Percentiles rank a stretch among this genome's conserved stretches.
phyloP scores from a whole-genome alignment of 2,888 invertebrate species.

The Actias luna region DNA sequence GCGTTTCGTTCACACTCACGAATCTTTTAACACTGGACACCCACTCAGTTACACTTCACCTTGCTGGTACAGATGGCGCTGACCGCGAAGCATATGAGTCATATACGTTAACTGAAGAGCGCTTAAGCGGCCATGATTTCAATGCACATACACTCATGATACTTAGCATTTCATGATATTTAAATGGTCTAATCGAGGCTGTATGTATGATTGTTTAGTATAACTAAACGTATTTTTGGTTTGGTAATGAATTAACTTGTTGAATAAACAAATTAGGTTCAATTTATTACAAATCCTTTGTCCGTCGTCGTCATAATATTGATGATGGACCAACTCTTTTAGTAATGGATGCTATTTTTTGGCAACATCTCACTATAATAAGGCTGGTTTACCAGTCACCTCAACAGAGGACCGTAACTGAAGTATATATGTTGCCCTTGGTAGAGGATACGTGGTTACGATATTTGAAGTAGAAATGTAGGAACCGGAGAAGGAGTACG shows the following conservation, averaged over 20 bases:
- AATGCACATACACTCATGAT: conserved; percentile 32
- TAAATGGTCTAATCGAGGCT: background rate
- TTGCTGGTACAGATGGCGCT: conserved; percentile 76
- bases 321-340: too few species aligned
- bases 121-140: conserved; percentile 33
- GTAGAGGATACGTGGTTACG: too few species aligned
- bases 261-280: background rate
- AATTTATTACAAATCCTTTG: too few species aligned
- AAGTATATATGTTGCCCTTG: too few species aligned
- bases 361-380: too few species aligned
- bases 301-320: too few species aligned
- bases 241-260: background rate
- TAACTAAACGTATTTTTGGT: background rate
- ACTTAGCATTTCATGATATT: conserved; percentile 16
- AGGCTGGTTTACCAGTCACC: too few species aligned
- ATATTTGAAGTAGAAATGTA: too few species aligned
- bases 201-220: background rate
- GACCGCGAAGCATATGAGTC: conserved; percentile 63
- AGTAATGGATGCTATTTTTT: too few species aligned
- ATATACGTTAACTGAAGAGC: conserved; percentile 38
- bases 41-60: conserved; percentile 77
- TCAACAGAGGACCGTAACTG: too few species aligned
- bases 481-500: too few species aligned
- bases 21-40: conserved; percentile 74
- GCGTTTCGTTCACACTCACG: conserved; percentile 76